Evolutionary conservation across 2,888 invertebrate species (phyloP).

Genomic region (Luperina testacea): DNA sequence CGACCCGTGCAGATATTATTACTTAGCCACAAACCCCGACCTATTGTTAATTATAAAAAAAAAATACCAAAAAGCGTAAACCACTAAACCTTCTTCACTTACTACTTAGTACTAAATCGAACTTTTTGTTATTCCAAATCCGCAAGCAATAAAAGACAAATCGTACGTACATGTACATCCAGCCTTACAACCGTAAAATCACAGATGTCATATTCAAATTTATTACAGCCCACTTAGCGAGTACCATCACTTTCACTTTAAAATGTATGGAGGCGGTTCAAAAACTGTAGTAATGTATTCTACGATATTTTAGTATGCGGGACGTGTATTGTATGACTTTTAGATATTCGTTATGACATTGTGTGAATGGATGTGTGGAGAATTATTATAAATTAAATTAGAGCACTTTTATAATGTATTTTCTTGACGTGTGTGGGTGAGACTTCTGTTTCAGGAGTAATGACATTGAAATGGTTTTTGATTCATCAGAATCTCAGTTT

Average conservation of each 20-base stretch:
- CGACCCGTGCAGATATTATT: too few species aligned
- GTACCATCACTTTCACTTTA: conserved; percentile 63
- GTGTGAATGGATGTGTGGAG: neutral
- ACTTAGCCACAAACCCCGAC: too few species aligned
- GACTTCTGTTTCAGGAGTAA: neutral
- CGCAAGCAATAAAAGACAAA: conserved; percentile 25
- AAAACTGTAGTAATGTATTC: conserved; percentile 56
- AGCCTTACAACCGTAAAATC: conserved; percentile 48
- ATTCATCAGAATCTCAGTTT: neutral
- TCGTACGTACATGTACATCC: conserved; percentile 20
- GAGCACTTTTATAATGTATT: conserved; percentile 7
- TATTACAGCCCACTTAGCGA: conserved; percentile 58
- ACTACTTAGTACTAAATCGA: neutral
- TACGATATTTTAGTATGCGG: conserved; percentile 53
- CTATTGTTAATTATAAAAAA: too few species aligned
- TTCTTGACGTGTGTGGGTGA: neutral
- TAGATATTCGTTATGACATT: conserved; percentile 39
- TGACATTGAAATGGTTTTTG: neutral
- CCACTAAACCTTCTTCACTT: neutral
- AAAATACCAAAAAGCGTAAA: neutral
- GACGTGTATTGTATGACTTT: conserved; percentile 43
- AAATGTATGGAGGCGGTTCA: conserved; percentile 55
- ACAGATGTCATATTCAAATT: conserved; percentile 64
- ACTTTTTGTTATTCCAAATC: conserved; percentile 17
- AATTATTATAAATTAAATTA: conserved; percentile 33